Conservation (phyloP, 2,888 invertebrate genomes). For the Koerneria pararmatus region DNA sequence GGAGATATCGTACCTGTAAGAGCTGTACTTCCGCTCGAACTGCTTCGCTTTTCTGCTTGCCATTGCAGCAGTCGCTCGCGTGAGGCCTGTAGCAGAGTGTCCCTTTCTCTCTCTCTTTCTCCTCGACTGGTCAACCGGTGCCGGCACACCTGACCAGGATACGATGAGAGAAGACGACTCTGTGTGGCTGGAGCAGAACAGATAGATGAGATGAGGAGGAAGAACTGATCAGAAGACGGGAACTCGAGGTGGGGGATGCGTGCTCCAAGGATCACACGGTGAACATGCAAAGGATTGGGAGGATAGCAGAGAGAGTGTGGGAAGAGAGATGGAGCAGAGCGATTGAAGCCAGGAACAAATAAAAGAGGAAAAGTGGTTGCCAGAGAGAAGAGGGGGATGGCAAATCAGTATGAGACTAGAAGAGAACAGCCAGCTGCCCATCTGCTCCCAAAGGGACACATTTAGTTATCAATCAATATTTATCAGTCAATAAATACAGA, state of each 20-base stretch:
- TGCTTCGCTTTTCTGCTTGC: conserved; percentile 52
- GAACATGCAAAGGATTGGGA: too few relatives aligned
- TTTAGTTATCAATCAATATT: too few relatives aligned
- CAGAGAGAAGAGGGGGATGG: too few relatives aligned
- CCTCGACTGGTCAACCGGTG: too few relatives aligned
- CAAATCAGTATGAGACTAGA: too few relatives aligned
- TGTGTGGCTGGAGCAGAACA: background rate
- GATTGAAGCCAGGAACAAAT: background rate
- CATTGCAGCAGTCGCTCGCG: conserved; percentile 26
- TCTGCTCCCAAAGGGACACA: too few relatives aligned
- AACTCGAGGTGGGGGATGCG: too few relatives aligned
- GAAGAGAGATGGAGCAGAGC: background rate
- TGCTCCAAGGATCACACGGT: too few relatives aligned
- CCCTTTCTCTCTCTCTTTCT: background rate
- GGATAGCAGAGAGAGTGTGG: background rate
- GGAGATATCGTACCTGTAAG: conserved; percentile 35
- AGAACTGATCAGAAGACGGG: background rate
- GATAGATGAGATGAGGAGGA: background rate
- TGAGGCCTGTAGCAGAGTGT: background rate
- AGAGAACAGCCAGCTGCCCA: too few relatives aligned
- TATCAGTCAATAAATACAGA: too few relatives aligned
- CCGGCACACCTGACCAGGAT: too few relatives aligned
- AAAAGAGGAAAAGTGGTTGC: background rate
- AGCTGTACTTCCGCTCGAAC: conserved; percentile 51
- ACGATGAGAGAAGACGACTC: background rate